A percentile compares a stretch with the other conserved stretches of the same genome.
Conservation (phyloP, 2,888 invertebrate genomes). For the Andrena bicolor region DNA sequence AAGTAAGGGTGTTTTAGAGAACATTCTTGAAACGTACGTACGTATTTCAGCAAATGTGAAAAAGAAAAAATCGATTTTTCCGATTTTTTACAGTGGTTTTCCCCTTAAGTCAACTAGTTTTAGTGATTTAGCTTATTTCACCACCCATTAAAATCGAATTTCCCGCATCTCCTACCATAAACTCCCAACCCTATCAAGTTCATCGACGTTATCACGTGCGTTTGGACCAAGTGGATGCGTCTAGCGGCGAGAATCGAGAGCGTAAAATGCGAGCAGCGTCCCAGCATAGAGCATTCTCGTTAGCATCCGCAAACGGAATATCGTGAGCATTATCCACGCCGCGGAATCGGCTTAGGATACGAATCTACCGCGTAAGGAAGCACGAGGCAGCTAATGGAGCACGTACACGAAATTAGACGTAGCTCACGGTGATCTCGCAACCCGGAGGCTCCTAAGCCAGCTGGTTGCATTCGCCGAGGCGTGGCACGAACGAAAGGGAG, state of each 20-base stretch:
- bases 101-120: no score
- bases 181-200: no score
- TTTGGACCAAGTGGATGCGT: conserved; percentile 17
- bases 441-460: conserved; percentile 31
- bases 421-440: conserved; percentile 36
- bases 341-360: conserved; percentile 36
- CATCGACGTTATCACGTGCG: not conserved
- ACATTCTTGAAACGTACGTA: no score
- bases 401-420: conserved; percentile 68
- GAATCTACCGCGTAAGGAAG: conserved; percentile 25
- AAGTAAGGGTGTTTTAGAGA: no score
- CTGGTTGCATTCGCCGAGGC: not conserved
- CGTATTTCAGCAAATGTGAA: no score
- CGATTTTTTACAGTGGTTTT: no score
- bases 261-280: conserved; percentile 36
- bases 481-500: not conserved
- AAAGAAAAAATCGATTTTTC: no score
- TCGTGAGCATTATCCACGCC: conserved; percentile 34
- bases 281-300: conserved; percentile 60
- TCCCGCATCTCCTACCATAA: no score
- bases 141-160: no score
- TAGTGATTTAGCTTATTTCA: no score
- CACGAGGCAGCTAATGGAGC: conserved; percentile 60
- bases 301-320: conserved; percentile 61
- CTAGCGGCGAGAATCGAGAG: conserved; percentile 24